Percentiles rank a stretch among this genome's conserved stretches.
Evolutionary conservation across 2,113 vertebrate genomes (phyloP).

Genomic region (Nansenia antarctica): DNA sequence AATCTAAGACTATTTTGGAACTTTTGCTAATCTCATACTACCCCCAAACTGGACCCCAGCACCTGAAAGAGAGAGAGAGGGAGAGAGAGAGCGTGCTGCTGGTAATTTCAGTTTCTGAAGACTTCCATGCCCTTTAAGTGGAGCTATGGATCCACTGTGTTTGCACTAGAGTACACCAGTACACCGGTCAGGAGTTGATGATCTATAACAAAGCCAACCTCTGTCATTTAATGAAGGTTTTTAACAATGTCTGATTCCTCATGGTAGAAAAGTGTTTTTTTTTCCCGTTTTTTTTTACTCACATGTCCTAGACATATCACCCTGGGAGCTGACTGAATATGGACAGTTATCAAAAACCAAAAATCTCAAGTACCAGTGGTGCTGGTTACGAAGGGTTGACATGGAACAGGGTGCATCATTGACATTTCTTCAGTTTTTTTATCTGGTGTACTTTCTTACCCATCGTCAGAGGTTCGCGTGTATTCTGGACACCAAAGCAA

Average conservation of each 20-base stretch:
- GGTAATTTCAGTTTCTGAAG: conserved; percentile 47
- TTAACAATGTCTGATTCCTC: conserved; percentile 39
- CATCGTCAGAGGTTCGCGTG: conserved; percentile 3
- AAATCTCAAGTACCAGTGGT: conserved; percentile 18
- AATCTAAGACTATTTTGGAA: background rate
- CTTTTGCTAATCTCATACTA: background rate
- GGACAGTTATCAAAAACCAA: conserved; percentile 23
- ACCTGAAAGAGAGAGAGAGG: conserved; percentile 16
- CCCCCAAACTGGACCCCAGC: background rate
- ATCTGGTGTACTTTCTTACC: conserved; percentile 39
- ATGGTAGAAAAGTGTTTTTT: too few relatives aligned
- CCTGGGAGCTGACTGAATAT: conserved; percentile 35
- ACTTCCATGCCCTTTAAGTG: conserved; percentile 75
- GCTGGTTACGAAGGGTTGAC: too few relatives aligned
- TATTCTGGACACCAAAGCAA: conserved; percentile 57
- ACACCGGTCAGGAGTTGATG: conserved; percentile 47
- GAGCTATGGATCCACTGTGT: conserved; percentile 74
- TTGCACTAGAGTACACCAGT: conserved; percentile 72
- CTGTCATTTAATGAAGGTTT: conserved; percentile 64
- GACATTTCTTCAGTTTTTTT: conserved; percentile 10
- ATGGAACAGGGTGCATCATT: conserved; percentile 3
- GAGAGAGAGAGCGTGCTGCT: too few relatives aligned
- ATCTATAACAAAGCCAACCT: conserved; percentile 44
- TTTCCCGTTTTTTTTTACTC: conserved; percentile 48
- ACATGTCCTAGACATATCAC: conserved; percentile 29